Base-by-base conservation (phyloP, 2,113 vertebrate genomes). In the Hyperoodon ampullatus region DNA sequence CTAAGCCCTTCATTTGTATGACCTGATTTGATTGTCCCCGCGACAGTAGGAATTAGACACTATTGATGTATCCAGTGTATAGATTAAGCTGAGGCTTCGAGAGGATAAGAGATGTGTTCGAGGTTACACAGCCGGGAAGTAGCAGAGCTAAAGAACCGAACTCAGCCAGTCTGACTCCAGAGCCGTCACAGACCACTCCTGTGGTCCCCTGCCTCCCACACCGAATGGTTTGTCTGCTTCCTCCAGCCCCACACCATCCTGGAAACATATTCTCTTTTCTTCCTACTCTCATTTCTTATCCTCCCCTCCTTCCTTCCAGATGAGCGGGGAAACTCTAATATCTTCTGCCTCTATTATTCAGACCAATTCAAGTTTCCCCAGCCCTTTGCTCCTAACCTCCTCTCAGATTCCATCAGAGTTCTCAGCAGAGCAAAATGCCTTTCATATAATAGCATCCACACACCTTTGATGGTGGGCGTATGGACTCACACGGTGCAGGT, bases 381-480 rank as follows among this genome's bases (percentile, higher is more conserved):
- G 53, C 60, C 30, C 42, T 75, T 83, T 80, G 16, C n/a, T 71
- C 16, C 47, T 39, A 42, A 28, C 35, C 23, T 81, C 30, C 55
- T 93, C 58, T 77, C 65, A 74, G 93, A 53, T 66, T 15, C 80
- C 90, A 96, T 85, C 63, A 35, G 93, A 50, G 83, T 87, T 94
- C 78, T 91, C 78, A 35, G 60, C 70, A 92, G n/a, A 95, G 83
- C 74, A 81, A 89, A 83, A 92, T 70, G 4, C 63, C n/a, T 71
- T 30, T 0, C 58, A 0, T 44, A 5, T 53, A 96, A 83, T 80
- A 85, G 55, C 58, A 80, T 60, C 74, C 71, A 53, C 16, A 8
- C 28, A 96, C 63, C 70, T 92, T 95, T 84, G 96, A 97, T 95
- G 80, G 84, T 8, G 75, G 92, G 92, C 16, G 1, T 89, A 4